Evolutionary conservation across 2,113 vertebrate species (phyloP).

Genomic region (Aspidoscelis tigris): DNA sequence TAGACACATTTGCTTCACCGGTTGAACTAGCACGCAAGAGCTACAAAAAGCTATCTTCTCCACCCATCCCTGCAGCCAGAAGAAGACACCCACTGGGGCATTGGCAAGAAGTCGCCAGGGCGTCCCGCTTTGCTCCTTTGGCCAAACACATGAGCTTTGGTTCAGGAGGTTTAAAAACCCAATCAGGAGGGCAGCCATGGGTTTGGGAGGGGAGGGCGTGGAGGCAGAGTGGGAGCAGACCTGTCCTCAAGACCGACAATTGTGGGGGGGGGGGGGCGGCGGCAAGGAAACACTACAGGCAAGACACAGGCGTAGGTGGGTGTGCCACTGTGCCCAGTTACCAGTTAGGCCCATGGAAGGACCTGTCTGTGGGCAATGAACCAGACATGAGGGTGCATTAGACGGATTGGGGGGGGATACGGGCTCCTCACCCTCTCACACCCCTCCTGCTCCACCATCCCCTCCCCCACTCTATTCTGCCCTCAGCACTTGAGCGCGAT

Average conservation of each 20-base stretch:
- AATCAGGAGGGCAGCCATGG: too few species aligned
- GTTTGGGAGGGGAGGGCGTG: neutral
- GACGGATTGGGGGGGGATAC: accelerated
- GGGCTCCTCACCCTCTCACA: neutral
- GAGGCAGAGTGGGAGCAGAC: too few species aligned
- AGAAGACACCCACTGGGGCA: too few species aligned
- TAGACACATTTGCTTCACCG: neutral
- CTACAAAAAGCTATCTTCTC: too few species aligned
- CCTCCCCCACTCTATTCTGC: neutral
- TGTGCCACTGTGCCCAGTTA: neutral
- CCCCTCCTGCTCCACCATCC: accelerated
- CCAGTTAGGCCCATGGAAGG: neutral
- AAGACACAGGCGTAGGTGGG: neutral
- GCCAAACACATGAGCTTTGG: neutral
- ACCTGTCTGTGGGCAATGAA: neutral
- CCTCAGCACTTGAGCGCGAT: neutral
- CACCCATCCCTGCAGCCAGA: too few species aligned
- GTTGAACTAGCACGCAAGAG: neutral
- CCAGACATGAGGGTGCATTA: too few species aligned
- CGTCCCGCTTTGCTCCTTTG: neutral
- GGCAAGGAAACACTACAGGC: neutral
- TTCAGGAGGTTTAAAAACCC: neutral
- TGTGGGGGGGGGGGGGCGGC: neutral
- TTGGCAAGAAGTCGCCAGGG: neutral
- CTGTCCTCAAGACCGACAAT: neutral